Percentiles rank a stretch among this genome's conserved stretches.
phyloP scores from a whole-genome alignment of 2,888 invertebrate genomes.

The Hyles lineata region DNA sequence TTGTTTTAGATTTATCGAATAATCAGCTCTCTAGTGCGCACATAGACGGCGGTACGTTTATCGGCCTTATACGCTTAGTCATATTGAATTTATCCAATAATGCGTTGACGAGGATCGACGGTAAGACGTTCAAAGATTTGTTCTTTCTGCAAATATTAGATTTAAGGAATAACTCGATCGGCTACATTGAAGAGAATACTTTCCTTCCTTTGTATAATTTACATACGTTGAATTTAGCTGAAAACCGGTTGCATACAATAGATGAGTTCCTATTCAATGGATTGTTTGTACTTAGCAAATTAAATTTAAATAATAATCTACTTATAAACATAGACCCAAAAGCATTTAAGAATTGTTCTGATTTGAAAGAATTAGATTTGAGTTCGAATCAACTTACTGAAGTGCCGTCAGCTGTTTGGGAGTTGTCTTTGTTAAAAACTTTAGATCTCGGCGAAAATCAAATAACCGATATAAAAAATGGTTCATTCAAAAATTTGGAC shows the following conservation, averaged over 20 bases:
- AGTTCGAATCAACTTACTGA: conserved; percentile 93
- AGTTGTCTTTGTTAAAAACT: conserved; percentile 92
- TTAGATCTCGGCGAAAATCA: conserved; percentile 96
- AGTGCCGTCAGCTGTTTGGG: conserved; percentile 92
- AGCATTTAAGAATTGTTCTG: conserved; percentile 94
- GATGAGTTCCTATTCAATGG: conserved; percentile 93
- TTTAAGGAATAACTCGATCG: conserved; percentile 94
- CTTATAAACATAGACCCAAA: conserved; percentile 90
- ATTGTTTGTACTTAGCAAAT: conserved; percentile 91
- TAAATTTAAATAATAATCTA: conserved; percentile 93
- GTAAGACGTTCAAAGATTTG: conserved; percentile 93
- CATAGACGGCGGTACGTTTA: conserved; percentile 93
- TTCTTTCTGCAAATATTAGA: conserved; percentile 94
- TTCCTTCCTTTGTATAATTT: conserved; percentile 95
- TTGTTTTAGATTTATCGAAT: conserved; percentile 93
- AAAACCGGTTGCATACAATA: conserved; percentile 93
- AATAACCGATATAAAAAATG: conserved; percentile 92
- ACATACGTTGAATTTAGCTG: conserved; percentile 94
- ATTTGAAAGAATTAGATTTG: conserved; percentile 94
- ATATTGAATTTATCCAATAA: conserved; percentile 95
- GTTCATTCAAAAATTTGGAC: conserved; percentile 93
- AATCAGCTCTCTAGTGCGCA: conserved; percentile 94
- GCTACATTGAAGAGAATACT: conserved; percentile 93
- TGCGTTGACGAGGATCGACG: conserved; percentile 92
- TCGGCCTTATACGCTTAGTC: conserved; percentile 93